Base-by-base conservation (phyloP, 2,113 vertebrate genomes). In the Oryzias javanicus region DNA sequence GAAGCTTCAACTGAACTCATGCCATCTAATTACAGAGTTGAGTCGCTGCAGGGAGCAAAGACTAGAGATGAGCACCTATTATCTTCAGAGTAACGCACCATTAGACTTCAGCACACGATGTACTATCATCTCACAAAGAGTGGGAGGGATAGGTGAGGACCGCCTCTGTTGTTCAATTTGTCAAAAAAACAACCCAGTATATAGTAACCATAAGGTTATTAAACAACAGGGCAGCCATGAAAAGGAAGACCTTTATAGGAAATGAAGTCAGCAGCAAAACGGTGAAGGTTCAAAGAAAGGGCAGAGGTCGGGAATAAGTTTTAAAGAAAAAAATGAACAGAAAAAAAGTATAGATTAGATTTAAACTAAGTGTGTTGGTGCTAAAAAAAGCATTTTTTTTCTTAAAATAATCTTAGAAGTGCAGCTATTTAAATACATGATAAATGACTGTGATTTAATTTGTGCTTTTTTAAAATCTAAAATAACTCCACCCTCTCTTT, bases 81-180 rank as follows among this genome's bases (percentile, higher is more conserved):
- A 85, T 85, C 76, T 87, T 71, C 64, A 60, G 60, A 76, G 79
- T 74, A 81, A 86, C 64, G 64, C 76, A 69, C 71, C 84, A 78
- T 86, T 87, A 82, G 71, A 79, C 60, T 74, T 77, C 25, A 76
- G 68, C 68, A 64, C 70, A 71, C 82, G 80, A 86, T 79, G 64
- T 75, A 84, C 72, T 80, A 78, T 74, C 59, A 20, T 83, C 77
- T 78, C 83, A 62, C 46, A 73, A 55, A 44, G 57, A 51, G 64
- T 65, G 47, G 67, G 63, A 65, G 64, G 62, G 74, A 79, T 80
- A 85, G 85, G 88, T 83, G 87, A 64, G 82, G 62, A 45, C 64
- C 57, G 29, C 49, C 42, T 55, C 53, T 24, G 47, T 55, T 67
- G 60, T 67, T 76, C 62, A 78, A 66, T 88, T 81, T 82, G 58